phyloP scores from a whole-genome alignment of 2,113 vertebrate genomes.

The Scophthalmus maximus region DNA sequence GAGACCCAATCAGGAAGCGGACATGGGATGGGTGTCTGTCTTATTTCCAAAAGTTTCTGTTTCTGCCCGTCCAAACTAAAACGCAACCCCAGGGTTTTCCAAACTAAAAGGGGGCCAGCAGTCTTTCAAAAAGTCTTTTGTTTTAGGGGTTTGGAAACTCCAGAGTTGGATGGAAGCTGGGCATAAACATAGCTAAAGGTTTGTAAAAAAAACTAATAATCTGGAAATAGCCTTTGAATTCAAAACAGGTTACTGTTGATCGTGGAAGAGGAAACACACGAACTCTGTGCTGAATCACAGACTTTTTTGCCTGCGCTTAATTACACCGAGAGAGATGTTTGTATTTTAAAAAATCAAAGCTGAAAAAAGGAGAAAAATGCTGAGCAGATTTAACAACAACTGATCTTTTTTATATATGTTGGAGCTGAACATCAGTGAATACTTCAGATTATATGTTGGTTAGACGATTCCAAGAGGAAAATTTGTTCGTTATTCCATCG shows the following conservation, averaged over 20 bases:
- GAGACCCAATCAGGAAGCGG: too few relatives aligned
- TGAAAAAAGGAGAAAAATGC: conserved; percentile 11
- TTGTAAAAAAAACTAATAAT: too few relatives aligned
- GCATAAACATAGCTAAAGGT: too few relatives aligned
- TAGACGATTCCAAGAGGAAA: not conserved
- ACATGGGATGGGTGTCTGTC: too few relatives aligned
- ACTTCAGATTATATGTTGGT: not conserved
- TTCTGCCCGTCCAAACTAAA: too few relatives aligned
- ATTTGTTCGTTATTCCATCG: not conserved
- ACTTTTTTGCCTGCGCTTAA: conserved; percentile 19
- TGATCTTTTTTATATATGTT: conserved; percentile 4
- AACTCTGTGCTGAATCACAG: not conserved
- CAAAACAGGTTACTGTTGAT: conserved; percentile 19
- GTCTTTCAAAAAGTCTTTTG: too few relatives aligned
- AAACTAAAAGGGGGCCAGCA: too few relatives aligned
- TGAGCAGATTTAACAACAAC: conserved; percentile 22
- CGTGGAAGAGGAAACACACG: not conserved
- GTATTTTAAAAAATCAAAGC: not conserved
- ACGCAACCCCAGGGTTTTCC: too few relatives aligned
- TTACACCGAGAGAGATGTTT: not conserved
- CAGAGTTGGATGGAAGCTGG: too few relatives aligned
- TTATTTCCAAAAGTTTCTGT: too few relatives aligned
- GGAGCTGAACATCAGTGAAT: not conserved
- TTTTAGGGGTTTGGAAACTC: too few relatives aligned
- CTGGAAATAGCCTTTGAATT: not conserved